phyloP scores from a whole-genome alignment of 64 coral and sea anemone species.

The Pocillopora damicornis region DNA sequence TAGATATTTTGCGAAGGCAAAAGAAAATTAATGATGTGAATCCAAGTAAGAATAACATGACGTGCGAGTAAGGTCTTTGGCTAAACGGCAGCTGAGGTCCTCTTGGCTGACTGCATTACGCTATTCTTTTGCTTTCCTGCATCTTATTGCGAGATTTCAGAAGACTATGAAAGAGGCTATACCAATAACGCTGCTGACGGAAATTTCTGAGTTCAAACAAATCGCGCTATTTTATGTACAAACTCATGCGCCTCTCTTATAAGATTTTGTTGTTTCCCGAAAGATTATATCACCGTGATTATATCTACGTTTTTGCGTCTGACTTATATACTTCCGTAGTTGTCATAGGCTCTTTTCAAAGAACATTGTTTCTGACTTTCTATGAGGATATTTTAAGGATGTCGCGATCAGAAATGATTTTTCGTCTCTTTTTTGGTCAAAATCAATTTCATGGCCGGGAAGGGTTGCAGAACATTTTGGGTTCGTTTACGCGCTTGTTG shows the following conservation, averaged over 20 bases:
- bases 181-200: neutral
- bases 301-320: neutral
- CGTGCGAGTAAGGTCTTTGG: neutral
- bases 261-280: neutral
- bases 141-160: no score
- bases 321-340: neutral
- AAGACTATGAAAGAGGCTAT: neutral
- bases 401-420: neutral
- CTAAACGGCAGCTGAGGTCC: no score
- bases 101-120: no score
- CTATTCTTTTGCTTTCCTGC: no score
- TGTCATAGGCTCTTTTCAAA: neutral
- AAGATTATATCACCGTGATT: neutral
- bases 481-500: neutral
- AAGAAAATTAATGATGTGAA: no score
- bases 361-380: neutral
- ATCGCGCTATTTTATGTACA: no score
- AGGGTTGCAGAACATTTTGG: neutral
- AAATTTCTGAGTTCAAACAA: neutral
- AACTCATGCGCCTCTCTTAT: no score
- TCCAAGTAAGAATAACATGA: no score
- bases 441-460: neutral
- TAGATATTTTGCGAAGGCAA: neutral
- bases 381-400: neutral
- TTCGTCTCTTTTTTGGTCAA: slow-evolving; percentile 18